A percentile compares a stretch with the other conserved stretches of the same genome.
Evolutionary conservation across 2,888 invertebrate species (phyloP).

Genomic region (Papilio gigon): DNA sequence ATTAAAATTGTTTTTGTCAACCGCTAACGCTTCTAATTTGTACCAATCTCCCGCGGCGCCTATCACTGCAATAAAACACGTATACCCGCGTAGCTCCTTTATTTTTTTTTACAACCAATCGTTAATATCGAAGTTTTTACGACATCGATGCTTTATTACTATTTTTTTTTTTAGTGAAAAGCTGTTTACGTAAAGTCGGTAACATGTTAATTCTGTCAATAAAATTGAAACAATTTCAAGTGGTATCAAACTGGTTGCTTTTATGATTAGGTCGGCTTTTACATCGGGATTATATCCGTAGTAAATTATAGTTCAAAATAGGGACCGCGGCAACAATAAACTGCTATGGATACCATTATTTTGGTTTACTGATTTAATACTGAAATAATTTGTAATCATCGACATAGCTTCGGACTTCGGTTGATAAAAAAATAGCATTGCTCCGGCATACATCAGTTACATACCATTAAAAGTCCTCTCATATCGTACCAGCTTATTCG

Average conservation of each 20-base stretch:
- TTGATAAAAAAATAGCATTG: not conserved
- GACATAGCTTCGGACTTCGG: no score
- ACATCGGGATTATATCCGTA: conserved; percentile 37
- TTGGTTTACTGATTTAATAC: not conserved
- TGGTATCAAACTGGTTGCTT: conserved; percentile 47
- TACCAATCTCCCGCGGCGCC: conserved; percentile 62
- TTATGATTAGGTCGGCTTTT: conserved; percentile 42
- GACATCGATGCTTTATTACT: conserved; percentile 72
- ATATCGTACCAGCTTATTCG: no score
- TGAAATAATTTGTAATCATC: no score
- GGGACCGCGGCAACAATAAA: conserved; percentile 4
- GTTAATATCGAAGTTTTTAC: conserved; percentile 78
- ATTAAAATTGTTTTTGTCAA: not conserved
- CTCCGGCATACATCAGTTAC: no score
- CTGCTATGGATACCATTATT: conserved; percentile 6
- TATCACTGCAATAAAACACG: conserved; percentile 71
- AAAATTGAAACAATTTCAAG: conserved; percentile 61
- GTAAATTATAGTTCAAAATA: conserved; percentile 36
- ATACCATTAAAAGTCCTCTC: no score
- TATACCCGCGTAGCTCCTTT: conserved; percentile 68
- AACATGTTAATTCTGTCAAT: conserved; percentile 77
- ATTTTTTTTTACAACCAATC: conserved; percentile 74
- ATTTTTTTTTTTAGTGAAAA: conserved; percentile 55
- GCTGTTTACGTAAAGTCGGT: conserved; percentile 65
- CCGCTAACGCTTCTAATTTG: conserved; percentile 36